Percentiles rank a stretch among this genome's conserved stretches.
Conservation (phyloP, 2,113 vertebrate species). For the Coreoperca whiteheadi region DNA sequence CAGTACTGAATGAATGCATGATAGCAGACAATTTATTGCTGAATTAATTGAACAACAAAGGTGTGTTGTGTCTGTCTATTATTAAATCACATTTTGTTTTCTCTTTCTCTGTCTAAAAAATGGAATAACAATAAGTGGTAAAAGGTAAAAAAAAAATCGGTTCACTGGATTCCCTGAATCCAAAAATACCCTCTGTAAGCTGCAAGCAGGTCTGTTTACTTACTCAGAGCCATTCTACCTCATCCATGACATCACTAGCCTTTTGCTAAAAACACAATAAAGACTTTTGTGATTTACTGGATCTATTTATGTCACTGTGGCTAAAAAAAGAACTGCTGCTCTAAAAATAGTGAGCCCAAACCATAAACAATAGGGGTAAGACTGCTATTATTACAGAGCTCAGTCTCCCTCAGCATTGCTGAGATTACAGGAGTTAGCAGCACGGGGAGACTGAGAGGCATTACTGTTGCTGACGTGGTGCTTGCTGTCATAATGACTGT, state of each 20-base stretch:
- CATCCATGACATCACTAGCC: constrained; percentile 64
- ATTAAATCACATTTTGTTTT: constrained; percentile 18
- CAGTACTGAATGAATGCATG: background rate
- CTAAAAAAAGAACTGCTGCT: constrained; percentile 68
- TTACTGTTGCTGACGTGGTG: constrained; percentile 74
- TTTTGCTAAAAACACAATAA: constrained; percentile 66
- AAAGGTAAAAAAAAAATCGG: constrained; percentile 45
- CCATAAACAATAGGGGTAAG: constrained; percentile 69
- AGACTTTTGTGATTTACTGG: constrained; percentile 57
- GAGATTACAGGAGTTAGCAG: constrained; percentile 64
- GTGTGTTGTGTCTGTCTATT: background rate
- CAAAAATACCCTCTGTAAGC: constrained; percentile 54
- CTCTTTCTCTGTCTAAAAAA: background rate
- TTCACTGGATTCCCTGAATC: constrained; percentile 44
- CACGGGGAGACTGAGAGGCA: constrained; percentile 57
- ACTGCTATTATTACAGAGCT: constrained; percentile 68
- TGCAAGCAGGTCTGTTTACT: constrained; percentile 53
- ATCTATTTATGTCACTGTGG: constrained; percentile 65
- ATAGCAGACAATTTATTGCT: background rate
- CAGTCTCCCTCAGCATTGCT: constrained; percentile 39
- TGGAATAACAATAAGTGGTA: constrained; percentile 27
- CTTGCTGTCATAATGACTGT: constrained; percentile 74
- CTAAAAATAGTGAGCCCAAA: constrained; percentile 74
- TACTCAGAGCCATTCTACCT: constrained; percentile 37
- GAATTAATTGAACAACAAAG: background rate